Percentiles rank a stretch among this genome's conserved stretches.
phyloP scores from a whole-genome alignment of 2,797 vertebrate genomes.

The Pangasius larnaudii region DNA sequence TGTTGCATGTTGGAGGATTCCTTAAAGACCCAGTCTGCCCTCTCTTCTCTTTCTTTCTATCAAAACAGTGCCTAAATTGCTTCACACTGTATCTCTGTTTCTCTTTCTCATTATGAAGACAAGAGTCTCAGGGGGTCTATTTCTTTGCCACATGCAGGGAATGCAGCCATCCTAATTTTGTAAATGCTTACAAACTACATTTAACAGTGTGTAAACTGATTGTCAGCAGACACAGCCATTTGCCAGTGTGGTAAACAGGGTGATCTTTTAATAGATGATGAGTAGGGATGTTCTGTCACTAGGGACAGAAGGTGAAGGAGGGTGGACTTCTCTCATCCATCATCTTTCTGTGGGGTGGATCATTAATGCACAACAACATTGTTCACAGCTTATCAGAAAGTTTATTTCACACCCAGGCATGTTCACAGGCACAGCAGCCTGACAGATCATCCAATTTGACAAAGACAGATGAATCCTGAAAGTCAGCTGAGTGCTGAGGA shows the following conservation, averaged over 20 bases:
- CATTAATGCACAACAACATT: slow-evolving; percentile 74
- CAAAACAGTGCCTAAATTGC: too few species aligned
- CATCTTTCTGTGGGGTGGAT: slow-evolving; percentile 45
- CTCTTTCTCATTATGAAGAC: not conserved
- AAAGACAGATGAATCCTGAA: slow-evolving; percentile 68
- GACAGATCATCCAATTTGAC: slow-evolving; percentile 64
- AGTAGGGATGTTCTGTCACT: slow-evolving; percentile 35
- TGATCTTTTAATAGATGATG: slow-evolving; percentile 39
- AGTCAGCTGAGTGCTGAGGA: slow-evolving; percentile 55
- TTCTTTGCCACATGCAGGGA: not conserved
- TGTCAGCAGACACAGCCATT: not conserved
- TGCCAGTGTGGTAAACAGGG: slow-evolving; percentile 9
- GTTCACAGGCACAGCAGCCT: slow-evolving; percentile 60
- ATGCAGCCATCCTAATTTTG: not conserved
- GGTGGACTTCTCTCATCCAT: slow-evolving; percentile 39
- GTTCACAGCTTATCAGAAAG: slow-evolving; percentile 80
- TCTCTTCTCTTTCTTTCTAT: not conserved
- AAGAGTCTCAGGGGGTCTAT: not conserved
- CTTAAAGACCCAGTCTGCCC: not conserved
- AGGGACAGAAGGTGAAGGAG: slow-evolving; percentile 23
- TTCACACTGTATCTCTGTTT: not conserved
- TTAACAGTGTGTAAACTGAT: slow-evolving; percentile 16
- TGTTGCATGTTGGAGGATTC: not conserved
- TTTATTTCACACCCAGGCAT: slow-evolving; percentile 71
- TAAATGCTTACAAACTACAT: slow-evolving; percentile 1